Conservation (phyloP, 2,797 vertebrate species). For the Pristis pectinata region DNA sequence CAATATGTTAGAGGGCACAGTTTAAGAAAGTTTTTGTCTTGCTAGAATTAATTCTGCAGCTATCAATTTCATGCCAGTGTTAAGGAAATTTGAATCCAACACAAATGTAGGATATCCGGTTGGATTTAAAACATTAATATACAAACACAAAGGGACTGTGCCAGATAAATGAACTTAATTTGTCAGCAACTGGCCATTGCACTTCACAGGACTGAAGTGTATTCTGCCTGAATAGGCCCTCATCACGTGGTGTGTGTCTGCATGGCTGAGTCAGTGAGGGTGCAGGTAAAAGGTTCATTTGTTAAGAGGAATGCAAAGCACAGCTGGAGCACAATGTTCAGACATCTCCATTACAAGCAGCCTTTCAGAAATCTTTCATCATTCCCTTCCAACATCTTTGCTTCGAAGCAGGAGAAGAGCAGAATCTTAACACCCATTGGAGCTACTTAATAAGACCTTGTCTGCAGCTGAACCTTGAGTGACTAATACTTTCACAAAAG, state of each 20-base stretch:
- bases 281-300: conserved; percentile 27
- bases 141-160: neutral
- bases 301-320: conserved; percentile 22
- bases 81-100: neutral
- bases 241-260: neutral
- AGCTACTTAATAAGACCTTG: conserved; percentile 34
- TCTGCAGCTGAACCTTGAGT: neutral
- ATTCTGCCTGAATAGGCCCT: neutral
- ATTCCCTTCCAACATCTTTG: neutral
- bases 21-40: too few relatives aligned
- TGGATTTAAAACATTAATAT: neutral
- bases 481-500: conserved; percentile 19
- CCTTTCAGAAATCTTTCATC: conserved; percentile 35
- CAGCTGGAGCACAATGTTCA: conserved; percentile 1
- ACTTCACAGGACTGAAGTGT: neutral
- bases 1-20: neutral
- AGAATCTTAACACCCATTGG: neutral
- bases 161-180: neutral
- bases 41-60: neutral
- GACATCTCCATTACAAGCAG: conserved; percentile 17
- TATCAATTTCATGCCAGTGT: neutral
- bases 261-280: neutral
- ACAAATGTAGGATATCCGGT: neutral
- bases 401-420: neutral
- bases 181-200: neutral